Percentiles rank a stretch among this genome's conserved stretches.
Conservation (phyloP, 2,113 vertebrate species). For the Gobiocypris rarus region DNA sequence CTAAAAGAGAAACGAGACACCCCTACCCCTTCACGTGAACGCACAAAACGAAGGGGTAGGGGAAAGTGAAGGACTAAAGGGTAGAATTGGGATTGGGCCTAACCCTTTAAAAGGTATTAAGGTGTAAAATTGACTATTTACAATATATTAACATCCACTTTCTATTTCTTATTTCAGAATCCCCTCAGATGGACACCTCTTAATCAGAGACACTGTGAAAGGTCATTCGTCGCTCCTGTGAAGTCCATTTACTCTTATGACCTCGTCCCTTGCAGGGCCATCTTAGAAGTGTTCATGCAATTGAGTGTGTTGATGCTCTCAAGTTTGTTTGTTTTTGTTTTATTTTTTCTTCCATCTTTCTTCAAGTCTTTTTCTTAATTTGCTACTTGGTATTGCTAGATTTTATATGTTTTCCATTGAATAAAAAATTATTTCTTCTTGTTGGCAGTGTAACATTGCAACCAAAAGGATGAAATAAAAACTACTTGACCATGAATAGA, state of each 20-base stretch:
- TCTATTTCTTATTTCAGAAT: constrained; percentile 66
- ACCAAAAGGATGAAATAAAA: constrained; percentile 26
- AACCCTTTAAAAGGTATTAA: neutral
- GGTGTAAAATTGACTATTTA: neutral
- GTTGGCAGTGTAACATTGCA: constrained; percentile 4
- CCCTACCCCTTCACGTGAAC: too few relatives aligned
- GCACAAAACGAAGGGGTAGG: too few relatives aligned
- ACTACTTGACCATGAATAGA: neutral
- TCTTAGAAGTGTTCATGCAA: neutral
- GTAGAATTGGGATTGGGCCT: too few relatives aligned
- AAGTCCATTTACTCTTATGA: constrained; percentile 45
- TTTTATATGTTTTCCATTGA: constrained; percentile 30
- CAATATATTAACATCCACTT: constrained; percentile 4
- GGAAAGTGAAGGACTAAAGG: too few relatives aligned
- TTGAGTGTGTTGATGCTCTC: constrained; percentile 35
- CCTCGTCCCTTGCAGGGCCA: neutral
- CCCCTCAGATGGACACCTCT: constrained; percentile 73
- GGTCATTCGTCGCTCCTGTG: constrained; percentile 21
- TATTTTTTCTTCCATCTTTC: neutral
- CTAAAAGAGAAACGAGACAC: too few relatives aligned
- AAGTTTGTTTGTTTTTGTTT: constrained; percentile 2
- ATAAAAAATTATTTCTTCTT: neutral
- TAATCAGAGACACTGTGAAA: constrained; percentile 57
- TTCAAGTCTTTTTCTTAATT: constrained; percentile 57
- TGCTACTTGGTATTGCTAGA: constrained; percentile 6